Conservation (phyloP, 1,140 invertebrate genomes). For the Drosophila athabasca region DNA sequence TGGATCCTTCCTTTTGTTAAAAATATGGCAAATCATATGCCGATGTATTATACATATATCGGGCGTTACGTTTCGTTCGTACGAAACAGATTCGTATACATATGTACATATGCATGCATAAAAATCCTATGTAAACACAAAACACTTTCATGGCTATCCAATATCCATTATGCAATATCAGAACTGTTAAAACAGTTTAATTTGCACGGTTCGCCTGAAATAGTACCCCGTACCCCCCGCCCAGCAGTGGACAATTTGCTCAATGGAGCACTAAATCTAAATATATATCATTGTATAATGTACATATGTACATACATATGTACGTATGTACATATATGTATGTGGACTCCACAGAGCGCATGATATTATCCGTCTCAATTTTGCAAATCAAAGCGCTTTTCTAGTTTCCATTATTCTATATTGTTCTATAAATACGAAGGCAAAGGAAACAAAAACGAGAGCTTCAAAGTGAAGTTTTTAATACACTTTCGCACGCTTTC, state of each 20-base stretch:
- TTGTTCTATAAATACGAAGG: constrained; percentile 33
- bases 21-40: too few species aligned
- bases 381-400: constrained; percentile 50
- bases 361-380: constrained; percentile 32
- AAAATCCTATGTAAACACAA: neutral
- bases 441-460: neutral
- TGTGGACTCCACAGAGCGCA: constrained; percentile 39
- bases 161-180: constrained; percentile 6
- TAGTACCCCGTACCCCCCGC: constrained; percentile 2
- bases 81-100: too few species aligned
- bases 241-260: constrained; percentile 36
- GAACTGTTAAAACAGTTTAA: constrained; percentile 28
- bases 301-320: constrained; percentile 11
- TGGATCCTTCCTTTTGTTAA: too few species aligned
- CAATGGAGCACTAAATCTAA: constrained; percentile 44
- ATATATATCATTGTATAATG: constrained; percentile 13
- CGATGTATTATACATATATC: too few species aligned
- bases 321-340: constrained; percentile 5
- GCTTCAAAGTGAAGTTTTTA: neutral
- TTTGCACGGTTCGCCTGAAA: constrained; percentile 30
- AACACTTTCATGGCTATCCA: constrained; percentile 8
- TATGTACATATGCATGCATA: too few species aligned
- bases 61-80: too few species aligned
- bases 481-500: neutral
- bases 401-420: constrained; percentile 34